Evolutionary conservation across 2,113 vertebrate species (phyloP).

Genomic region (Sapajus apella): DNA sequence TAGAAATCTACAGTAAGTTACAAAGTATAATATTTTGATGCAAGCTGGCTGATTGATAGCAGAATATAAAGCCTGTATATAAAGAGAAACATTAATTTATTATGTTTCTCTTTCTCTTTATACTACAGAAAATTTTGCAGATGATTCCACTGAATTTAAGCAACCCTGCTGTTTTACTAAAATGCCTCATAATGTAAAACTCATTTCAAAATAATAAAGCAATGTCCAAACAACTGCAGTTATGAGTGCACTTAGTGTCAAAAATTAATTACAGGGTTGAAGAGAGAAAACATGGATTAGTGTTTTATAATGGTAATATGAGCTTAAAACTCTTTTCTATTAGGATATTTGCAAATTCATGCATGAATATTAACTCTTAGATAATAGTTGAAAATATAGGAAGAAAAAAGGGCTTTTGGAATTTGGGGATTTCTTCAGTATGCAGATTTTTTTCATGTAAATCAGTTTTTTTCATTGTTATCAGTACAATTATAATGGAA

Average conservation of each 20-base stretch:
- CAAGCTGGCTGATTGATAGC: neutral
- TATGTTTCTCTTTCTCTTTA: neutral
- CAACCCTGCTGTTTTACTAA: neutral
- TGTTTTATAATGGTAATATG: neutral
- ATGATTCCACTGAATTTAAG: neutral
- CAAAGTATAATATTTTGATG: neutral
- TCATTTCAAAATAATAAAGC: neutral
- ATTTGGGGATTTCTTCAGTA: neutral
- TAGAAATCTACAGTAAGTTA: neutral
- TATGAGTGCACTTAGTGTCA: neutral
- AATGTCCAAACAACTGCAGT: neutral
- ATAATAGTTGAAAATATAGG: neutral
- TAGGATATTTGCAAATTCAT: neutral
- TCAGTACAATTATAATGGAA: neutral
- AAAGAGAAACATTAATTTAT: neutral
- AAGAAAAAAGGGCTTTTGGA: neutral
- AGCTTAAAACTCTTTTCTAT: neutral
- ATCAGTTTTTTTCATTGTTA: neutral
- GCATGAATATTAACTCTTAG: neutral
- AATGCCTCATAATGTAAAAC: neutral
- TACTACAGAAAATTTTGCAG: neutral
- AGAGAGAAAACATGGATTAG: neutral
- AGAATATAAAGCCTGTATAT: neutral
- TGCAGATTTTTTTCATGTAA: neutral
- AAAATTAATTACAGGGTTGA: conserved; percentile 12